Percentiles rank a stretch among this genome's conserved stretches.
Evolutionary conservation across 2,113 vertebrate genomes (phyloP).

Genomic region (Cyanistes caeruleus): DNA sequence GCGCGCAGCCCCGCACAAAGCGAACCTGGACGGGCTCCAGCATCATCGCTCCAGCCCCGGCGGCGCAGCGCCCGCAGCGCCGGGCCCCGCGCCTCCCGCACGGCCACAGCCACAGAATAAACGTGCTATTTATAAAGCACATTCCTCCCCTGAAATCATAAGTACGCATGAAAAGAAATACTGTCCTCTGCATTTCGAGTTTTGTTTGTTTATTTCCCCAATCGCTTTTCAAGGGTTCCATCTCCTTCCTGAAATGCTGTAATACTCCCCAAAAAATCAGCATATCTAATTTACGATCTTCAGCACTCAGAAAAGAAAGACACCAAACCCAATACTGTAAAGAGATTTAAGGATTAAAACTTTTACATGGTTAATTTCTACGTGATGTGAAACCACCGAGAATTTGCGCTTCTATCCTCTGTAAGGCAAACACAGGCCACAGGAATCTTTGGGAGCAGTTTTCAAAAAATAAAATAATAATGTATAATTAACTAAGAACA

Average conservation of each 20-base stretch:
- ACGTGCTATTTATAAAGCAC: fast-evolving
- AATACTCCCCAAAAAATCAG: not conserved
- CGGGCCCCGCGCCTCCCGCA: not conserved
- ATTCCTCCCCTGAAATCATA: not conserved
- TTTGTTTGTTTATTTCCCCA: not conserved
- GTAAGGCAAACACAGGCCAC: not conserved
- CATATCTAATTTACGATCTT: not conserved
- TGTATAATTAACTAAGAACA: not conserved
- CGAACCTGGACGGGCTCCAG: fast-evolving
- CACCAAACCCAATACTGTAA: not conserved
- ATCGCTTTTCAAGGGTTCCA: not conserved
- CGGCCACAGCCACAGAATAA: fast-evolving
- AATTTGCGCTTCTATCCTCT: not conserved
- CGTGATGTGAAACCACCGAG: not conserved
- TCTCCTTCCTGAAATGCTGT: not conserved
- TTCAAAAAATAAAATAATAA: not conserved
- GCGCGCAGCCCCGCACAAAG: not conserved
- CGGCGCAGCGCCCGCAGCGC: not conserved
- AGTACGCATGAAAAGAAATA: not conserved
- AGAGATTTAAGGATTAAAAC: slow-evolving; percentile 14
- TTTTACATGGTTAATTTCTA: slow-evolving; percentile 37
- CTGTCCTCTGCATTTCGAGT: not conserved
- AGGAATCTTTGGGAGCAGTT: not conserved
- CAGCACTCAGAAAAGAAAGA: not conserved
- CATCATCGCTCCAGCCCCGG: not conserved